Percentiles rank a stretch among this genome's conserved stretches.
Evolutionary conservation across 2,113 vertebrate genomes (phyloP).

Genomic region (Petromus typicus): DNA sequence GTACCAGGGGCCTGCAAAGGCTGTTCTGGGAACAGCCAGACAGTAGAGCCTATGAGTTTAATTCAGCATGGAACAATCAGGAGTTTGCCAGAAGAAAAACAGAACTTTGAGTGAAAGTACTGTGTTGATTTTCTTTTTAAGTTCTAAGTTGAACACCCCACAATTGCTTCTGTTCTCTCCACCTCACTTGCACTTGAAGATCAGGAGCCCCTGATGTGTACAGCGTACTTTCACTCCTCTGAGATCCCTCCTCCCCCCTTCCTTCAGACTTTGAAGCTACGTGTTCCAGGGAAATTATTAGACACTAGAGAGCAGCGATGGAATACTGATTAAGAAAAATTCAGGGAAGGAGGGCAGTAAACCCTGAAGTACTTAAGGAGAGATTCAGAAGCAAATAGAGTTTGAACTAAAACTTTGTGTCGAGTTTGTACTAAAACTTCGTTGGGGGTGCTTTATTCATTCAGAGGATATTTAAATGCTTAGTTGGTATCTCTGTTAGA

Average conservation of each 20-base stretch:
- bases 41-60: not conserved
- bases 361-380: not conserved
- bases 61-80: not conserved
- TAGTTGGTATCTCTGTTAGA: not conserved
- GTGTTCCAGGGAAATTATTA: not conserved
- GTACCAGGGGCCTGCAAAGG: no score
- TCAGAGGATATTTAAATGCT: not conserved
- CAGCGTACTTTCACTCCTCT: not conserved
- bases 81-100: not conserved
- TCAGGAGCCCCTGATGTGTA: not conserved
- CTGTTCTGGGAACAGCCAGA: not conserved
- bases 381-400: not conserved
- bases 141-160: not conserved
- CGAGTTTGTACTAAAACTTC: no score
- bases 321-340: not conserved
- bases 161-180: not conserved
- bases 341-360: not conserved
- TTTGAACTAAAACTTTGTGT: not conserved
- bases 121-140: not conserved
- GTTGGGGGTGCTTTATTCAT: not conserved
- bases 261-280: not conserved
- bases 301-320: not conserved
- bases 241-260: not conserved
- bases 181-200: rapidly evolving
- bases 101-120: not conserved